phyloP scores from a whole-genome alignment of 1,140 invertebrate genomes.

The Cheumatopsyche charites region DNA sequence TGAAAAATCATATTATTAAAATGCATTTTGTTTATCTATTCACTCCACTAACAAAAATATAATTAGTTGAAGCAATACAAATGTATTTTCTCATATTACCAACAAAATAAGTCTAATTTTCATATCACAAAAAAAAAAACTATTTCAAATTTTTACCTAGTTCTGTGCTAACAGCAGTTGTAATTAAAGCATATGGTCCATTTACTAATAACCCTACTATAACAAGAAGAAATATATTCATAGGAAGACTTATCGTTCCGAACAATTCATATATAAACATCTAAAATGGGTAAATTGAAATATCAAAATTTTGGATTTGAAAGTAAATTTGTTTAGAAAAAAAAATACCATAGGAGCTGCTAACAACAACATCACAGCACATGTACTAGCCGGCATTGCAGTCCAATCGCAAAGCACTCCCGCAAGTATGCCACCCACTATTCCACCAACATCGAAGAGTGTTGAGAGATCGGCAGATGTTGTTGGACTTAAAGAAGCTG shows the following conservation, averaged over 20 bases:
- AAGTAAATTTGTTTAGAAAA: not conserved
- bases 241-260: slow-evolving; percentile 65
- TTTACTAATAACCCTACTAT: slow-evolving; percentile 86
- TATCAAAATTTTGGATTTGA: slow-evolving; percentile 1
- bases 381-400: slow-evolving; percentile 84
- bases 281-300: slow-evolving; percentile 60
- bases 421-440: slow-evolving; percentile 86
- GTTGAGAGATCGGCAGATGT: slow-evolving; percentile 85
- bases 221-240: slow-evolving; percentile 76
- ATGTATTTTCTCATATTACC: too few species aligned
- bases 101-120: too few species aligned
- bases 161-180: slow-evolving; percentile 94
- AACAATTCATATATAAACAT: slow-evolving; percentile 79
- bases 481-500: slow-evolving; percentile 73
- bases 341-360: slow-evolving; percentile 78
- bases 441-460: slow-evolving; percentile 90
- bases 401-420: slow-evolving; percentile 84
- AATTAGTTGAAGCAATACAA: too few species aligned
- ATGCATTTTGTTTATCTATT: too few species aligned
- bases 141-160: too few species aligned
- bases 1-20: too few species aligned
- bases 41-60: too few species aligned
- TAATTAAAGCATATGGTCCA: slow-evolving; percentile 95
- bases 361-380: slow-evolving; percentile 78
- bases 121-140: too few species aligned